Conservation (phyloP, 1,140 invertebrate species). For the Drosophila pseudoananassae region DNA sequence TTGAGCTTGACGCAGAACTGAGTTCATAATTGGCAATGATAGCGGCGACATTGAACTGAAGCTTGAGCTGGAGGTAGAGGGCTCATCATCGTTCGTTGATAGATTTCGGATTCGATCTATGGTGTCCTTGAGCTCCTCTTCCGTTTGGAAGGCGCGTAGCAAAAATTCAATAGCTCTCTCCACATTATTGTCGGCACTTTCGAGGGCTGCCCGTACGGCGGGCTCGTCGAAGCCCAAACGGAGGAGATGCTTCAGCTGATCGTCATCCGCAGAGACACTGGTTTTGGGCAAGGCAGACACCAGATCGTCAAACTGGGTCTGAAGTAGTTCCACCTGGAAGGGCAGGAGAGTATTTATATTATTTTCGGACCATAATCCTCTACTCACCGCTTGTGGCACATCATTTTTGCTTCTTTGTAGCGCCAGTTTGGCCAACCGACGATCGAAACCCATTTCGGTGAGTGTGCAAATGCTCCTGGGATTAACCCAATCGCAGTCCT, state of each 20-base stretch:
- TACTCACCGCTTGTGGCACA: constrained; percentile 87
- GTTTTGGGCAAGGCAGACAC: constrained; percentile 17
- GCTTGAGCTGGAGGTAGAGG: constrained; percentile 60
- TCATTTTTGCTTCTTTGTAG: constrained; percentile 88
- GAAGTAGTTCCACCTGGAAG: constrained; percentile 70
- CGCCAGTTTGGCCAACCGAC: constrained; percentile 85
- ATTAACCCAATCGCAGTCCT: constrained; percentile 70
- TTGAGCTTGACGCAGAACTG: constrained; percentile 49
- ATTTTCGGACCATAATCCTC: not conserved
- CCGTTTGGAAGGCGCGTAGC: constrained; percentile 60
- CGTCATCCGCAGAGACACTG: constrained; percentile 4
- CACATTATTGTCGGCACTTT: constrained; percentile 85
- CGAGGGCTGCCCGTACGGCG: constrained; percentile 85
- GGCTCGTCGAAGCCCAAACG: constrained; percentile 87
- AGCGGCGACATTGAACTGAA: not conserved
- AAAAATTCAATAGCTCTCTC: constrained; percentile 86
- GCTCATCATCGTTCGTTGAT: constrained; percentile 14
- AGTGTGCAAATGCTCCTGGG: constrained; percentile 85
- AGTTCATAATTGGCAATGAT: constrained; percentile 27
- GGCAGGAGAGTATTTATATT: not conserved
- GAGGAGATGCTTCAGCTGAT: constrained; percentile 84
- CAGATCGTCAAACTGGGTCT: constrained; percentile 43
- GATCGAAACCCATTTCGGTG: constrained; percentile 88
- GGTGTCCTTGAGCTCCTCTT: constrained; percentile 54
- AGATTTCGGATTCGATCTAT: constrained; percentile 39